A percentile compares a stretch with the other conserved stretches of the same genome.
Conservation (phyloP, 2,113 vertebrate species). For the Pangasianodon gigas region DNA sequence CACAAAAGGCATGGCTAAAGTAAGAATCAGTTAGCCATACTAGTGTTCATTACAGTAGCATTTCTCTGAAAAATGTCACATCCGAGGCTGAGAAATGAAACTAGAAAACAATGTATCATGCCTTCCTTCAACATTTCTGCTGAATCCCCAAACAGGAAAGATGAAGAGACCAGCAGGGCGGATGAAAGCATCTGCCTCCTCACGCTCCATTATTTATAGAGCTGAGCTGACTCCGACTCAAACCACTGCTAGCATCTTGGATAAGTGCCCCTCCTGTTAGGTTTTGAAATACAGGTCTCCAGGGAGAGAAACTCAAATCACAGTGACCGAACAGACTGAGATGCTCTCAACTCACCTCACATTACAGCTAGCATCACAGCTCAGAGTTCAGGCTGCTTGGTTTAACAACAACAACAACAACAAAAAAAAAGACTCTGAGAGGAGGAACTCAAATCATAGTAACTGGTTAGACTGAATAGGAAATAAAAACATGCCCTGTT, state of each 20-base stretch:
- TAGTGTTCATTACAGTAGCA: background rate
- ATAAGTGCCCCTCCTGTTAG: slow-evolving; percentile 16
- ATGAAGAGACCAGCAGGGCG: slow-evolving; percentile 26
- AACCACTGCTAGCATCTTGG: slow-evolving; percentile 34
- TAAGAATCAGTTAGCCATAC: background rate
- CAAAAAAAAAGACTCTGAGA: background rate
- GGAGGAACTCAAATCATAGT: background rate
- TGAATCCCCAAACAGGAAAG: slow-evolving; percentile 45
- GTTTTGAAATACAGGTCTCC: background rate
- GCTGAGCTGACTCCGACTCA: slow-evolving; percentile 23
- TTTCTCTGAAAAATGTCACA: background rate
- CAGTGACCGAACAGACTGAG: slow-evolving; percentile 1
- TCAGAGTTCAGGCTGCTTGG: background rate
- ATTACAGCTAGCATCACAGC: background rate
- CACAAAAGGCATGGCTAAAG: background rate
- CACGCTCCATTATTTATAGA: slow-evolving; percentile 48
- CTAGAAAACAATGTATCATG: slow-evolving; percentile 14
- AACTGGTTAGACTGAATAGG: background rate
- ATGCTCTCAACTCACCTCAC: background rate
- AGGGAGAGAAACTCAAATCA: slow-evolving; percentile 1
- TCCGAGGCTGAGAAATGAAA: background rate
- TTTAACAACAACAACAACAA: background rate
- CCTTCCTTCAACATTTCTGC: slow-evolving; percentile 28
- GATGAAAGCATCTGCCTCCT: slow-evolving; percentile 35
- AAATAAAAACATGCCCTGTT: background rate